A percentile compares a stretch with the other conserved stretches of the same genome.
Conservation (phyloP, 2,888 invertebrate genomes). For the Protodeltote pygarga region DNA sequence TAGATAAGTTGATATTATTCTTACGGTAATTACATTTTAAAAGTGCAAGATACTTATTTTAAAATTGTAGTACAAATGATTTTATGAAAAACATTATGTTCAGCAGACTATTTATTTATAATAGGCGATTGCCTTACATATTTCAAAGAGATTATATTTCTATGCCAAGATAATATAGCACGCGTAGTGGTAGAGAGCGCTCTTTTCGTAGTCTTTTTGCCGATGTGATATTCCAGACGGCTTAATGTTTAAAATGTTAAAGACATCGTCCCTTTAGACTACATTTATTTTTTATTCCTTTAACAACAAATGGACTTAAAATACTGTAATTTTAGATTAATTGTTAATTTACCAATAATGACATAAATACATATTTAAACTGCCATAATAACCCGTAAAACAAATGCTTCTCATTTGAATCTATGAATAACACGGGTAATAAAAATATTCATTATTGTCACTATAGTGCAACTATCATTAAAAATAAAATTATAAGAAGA, state of each 20-base stretch:
- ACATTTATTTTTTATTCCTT: conserved; percentile 14
- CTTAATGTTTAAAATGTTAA: too few species aligned
- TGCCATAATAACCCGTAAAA: conserved; percentile 25
- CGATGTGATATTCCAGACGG: background rate
- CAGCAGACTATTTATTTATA: conserved; percentile 47
- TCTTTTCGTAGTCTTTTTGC: conserved; percentile 18
- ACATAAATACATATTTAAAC: conserved; percentile 13
- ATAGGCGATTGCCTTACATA: conserved; percentile 50
- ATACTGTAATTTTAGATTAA: conserved; percentile 9
- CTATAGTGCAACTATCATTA: conserved; percentile 29
- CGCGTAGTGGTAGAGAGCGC: conserved; percentile 53
- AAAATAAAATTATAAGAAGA: conserved; percentile 19
- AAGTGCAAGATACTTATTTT: conserved; percentile 78
- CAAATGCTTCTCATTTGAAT: conserved; percentile 16
- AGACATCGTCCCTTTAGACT: conserved; percentile 5
- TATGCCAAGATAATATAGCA: conserved; percentile 51
- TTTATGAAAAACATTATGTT: conserved; percentile 49
- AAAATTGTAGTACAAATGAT: conserved; percentile 76
- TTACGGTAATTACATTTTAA: conserved; percentile 73
- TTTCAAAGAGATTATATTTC: conserved; percentile 50
- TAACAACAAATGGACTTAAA: conserved; percentile 15
- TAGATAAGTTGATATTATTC: conserved; percentile 59
- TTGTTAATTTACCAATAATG: conserved; percentile 2
- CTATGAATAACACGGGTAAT: conserved; percentile 15
- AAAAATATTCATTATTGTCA: conserved; percentile 17